A percentile compares a stretch with the other conserved stretches of the same genome.
phyloP scores from a whole-genome alignment of 2,113 vertebrate species.

The Colistium nudipinnis region DNA sequence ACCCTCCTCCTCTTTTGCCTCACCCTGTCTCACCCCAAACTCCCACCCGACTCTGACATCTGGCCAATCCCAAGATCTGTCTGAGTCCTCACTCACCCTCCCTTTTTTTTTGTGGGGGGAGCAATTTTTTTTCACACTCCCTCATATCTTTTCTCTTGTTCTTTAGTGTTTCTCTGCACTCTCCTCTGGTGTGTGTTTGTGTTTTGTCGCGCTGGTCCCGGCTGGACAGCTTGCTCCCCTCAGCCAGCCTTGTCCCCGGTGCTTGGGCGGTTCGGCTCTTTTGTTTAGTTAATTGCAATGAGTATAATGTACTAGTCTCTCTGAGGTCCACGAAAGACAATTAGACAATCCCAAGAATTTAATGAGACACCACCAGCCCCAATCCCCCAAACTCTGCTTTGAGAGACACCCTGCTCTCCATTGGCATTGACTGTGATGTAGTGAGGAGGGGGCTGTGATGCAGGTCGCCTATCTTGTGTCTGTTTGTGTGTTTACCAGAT shows the following conservation, averaged over 20 bases:
- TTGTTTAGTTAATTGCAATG: slow-evolving; percentile 99
- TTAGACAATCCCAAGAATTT: slow-evolving; percentile 99
- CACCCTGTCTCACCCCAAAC: slow-evolving; percentile 77
- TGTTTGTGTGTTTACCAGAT: slow-evolving; percentile 78
- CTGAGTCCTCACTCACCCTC: slow-evolving; percentile 52
- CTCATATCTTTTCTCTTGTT: slow-evolving; percentile 73
- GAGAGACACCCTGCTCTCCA: slow-evolving; percentile 75
- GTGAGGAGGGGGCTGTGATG: slow-evolving; percentile 61
- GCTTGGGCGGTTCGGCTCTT: slow-evolving; percentile 98
- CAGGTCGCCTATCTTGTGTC: slow-evolving; percentile 66
- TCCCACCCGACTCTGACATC: slow-evolving; percentile 86
- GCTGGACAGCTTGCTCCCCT: slow-evolving; percentile 72
- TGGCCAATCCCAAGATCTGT: slow-evolving; percentile 94
- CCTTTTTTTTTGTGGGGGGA: slow-evolving; percentile 29
- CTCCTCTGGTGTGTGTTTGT: slow-evolving; percentile 69
- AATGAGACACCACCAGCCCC: slow-evolving; percentile 98
- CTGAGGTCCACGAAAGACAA: slow-evolving; percentile 98
- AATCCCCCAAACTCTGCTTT: slow-evolving; percentile 81
- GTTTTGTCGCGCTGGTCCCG: slow-evolving; percentile 72
- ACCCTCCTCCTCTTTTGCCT: slow-evolving; percentile 86
- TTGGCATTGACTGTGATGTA: slow-evolving; percentile 69
- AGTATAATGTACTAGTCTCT: slow-evolving; percentile 99
- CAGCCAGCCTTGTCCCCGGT: slow-evolving; percentile 81
- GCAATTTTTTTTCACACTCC: slow-evolving; percentile 62
- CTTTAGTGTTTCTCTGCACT: slow-evolving; percentile 64